phyloP scores from a whole-genome alignment of 2,797 vertebrate genomes.

The Stomatorhinus walkeri region DNA sequence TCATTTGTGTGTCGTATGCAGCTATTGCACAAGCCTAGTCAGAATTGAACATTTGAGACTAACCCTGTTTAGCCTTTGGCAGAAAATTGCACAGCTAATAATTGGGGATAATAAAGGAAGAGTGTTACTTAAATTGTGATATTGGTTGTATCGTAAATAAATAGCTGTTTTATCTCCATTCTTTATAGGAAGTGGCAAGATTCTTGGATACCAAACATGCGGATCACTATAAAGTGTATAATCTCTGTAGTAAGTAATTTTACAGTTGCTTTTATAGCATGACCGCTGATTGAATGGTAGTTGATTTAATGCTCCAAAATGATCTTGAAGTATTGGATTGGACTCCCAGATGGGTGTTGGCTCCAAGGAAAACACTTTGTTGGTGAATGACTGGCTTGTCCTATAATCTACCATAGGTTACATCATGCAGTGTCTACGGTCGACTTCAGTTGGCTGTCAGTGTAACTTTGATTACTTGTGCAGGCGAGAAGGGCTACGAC shows the following conservation, averaged over 20 bases:
- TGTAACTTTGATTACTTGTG: conserved; percentile 8
- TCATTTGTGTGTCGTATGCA: background rate
- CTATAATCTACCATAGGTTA: no score
- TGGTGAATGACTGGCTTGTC: background rate
- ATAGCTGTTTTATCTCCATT: background rate
- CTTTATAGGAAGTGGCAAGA: conserved; percentile 76
- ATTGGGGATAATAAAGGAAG: background rate
- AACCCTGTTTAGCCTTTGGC: background rate
- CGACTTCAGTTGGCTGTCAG: conserved; percentile 12
- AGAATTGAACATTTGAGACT: background rate
- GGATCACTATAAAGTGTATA: conserved; percentile 87
- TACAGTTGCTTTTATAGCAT: background rate
- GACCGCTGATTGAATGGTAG: background rate
- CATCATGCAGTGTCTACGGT: background rate
- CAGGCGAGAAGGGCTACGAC: conserved; percentile 89
- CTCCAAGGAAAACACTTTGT: background rate
- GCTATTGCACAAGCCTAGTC: background rate
- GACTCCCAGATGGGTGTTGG: background rate
- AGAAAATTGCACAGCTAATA: background rate
- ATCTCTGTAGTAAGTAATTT: conserved; percentile 88
- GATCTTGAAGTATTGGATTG: background rate
- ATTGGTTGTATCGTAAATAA: background rate
- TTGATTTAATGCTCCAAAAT: background rate
- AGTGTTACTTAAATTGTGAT: background rate
- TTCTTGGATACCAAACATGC: conserved; percentile 87